phyloP scores from a whole-genome alignment of 2,113 vertebrate species.

The Macaca fascicularis region T2T-MFA8v1.1 NC_088378.1:75409501-75410000 shows the following conservation, averaged over 20 bases:
- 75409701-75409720: not conserved
- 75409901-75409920: not conserved
- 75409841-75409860: not conserved
- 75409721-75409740: not conserved
- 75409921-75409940: not conserved
- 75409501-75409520: not conserved
- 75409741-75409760: not conserved
- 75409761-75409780: not conserved
- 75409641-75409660: not conserved
- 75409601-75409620: not conserved
- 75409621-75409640: not conserved
- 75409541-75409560: not conserved
- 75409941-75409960: not conserved
- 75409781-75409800: not conserved
- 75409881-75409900: not conserved
- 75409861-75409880: not conserved
- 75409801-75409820: not conserved
- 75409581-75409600: not conserved
- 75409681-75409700: not conserved
- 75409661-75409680: not conserved
- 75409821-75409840: not conserved
- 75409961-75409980: not conserved
- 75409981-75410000: not conserved
- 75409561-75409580: not conserved
- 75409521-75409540: not conserved